Percentiles rank a stretch among this genome's conserved stretches.
These are phyloP conservation scores for Drosophila micromelanica DNA, from an alignment of 1,140 invertebrate genomes.

Conservation along the genomic window DNA sequence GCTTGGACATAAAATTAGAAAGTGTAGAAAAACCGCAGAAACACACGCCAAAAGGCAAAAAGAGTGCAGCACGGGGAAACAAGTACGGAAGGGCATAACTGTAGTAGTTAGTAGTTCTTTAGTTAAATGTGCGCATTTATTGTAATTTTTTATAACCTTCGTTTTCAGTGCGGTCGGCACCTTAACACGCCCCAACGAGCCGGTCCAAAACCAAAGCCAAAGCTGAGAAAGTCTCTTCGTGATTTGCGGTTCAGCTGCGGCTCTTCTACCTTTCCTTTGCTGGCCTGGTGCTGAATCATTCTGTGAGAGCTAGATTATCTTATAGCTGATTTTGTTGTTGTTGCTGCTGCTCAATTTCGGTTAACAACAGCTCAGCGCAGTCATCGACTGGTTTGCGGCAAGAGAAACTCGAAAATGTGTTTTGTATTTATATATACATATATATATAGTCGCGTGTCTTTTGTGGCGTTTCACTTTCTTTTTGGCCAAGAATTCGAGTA, in stretches of 20 bases:
- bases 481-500: conserved; percentile 69
- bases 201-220: conserved; percentile 38
- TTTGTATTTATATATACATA: neutral
- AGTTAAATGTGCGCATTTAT: conserved; percentile 24
- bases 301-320: conserved; percentile 39
- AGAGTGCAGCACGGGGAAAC: neutral
- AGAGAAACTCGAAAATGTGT: conserved; percentile 61
- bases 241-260: conserved; percentile 46
- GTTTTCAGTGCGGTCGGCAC: conserved; percentile 53
- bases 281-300: conserved; percentile 34
- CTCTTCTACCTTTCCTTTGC: conserved; percentile 21
- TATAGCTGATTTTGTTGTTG: conserved; percentile 2
- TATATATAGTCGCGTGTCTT: conserved; percentile 22
- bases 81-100: conserved; percentile 19
- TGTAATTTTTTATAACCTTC: conserved; percentile 22
- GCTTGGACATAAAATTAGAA: conserved; percentile 60
- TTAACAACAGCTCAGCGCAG: conserved; percentile 47
- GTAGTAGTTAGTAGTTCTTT: conserved; percentile 47
- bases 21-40: conserved; percentile 49
- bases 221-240: conserved; percentile 68
- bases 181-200: conserved; percentile 46
- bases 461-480: conserved; percentile 72
- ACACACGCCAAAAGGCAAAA: conserved; percentile 8
- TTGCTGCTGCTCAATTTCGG: conserved; percentile 29
- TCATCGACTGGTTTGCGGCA: conserved; percentile 67